These are phyloP conservation scores for Enteromius trimaculatus DNA, from an alignment of 2,797 vertebrate species.

Conservation along the genomic window DNA sequence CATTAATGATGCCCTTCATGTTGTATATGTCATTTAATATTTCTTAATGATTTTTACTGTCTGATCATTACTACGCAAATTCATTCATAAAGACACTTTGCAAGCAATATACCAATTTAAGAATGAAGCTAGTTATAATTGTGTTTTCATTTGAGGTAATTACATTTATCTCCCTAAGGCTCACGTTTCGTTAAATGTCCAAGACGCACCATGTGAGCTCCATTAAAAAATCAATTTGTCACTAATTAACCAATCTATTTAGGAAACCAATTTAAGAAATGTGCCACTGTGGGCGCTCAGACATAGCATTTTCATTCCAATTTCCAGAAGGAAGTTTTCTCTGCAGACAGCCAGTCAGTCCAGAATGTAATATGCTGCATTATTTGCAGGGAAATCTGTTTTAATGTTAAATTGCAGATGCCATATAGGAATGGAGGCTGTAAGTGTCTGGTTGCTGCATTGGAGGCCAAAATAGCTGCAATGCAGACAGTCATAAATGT, in stretches of 20 bases:
- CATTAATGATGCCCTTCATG: neutral
- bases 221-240: conserved; percentile 17
- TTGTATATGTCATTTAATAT: neutral
- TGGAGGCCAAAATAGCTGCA: neutral
- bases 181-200: conserved; percentile 31
- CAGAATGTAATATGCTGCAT: neutral
- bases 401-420: conserved; percentile 5
- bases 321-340: neutral
- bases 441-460: neutral
- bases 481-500: neutral
- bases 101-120: conserved; percentile 1
- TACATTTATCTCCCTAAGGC: conserved; percentile 29
- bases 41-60: neutral
- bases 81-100: neutral
- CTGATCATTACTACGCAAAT: neutral
- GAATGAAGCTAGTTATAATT: conserved; percentile 31
- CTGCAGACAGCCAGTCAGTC: neutral
- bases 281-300: conserved; percentile 1
- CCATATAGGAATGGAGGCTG: neutral
- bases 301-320: neutral
- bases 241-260: conserved; percentile 7
- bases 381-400: neutral
- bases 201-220: conserved; percentile 1
- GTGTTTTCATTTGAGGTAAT: conserved; percentile 37
- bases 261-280: neutral